Conservation (phyloP, 2,113 vertebrate species). For the Malurus cyaneus region DNA sequence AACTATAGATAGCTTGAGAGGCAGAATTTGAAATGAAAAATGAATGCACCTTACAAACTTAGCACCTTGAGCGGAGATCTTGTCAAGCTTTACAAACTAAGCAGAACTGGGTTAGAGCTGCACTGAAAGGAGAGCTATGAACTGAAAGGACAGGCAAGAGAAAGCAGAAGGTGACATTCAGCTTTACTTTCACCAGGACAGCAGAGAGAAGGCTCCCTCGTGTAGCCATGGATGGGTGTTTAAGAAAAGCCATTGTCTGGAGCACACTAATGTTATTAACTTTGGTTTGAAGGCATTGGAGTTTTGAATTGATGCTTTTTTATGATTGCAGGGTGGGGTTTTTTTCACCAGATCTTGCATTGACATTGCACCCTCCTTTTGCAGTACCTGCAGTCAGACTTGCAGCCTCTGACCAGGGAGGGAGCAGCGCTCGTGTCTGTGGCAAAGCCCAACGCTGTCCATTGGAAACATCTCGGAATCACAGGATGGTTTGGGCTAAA, state of each 20-base stretch:
- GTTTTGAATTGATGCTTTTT: neutral
- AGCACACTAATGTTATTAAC: neutral
- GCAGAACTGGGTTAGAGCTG: conserved; percentile 7
- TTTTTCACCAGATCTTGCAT: neutral
- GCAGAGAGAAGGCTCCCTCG: neutral
- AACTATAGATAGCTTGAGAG: conserved; percentile 16
- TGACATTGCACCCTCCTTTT: neutral
- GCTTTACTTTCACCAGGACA: neutral
- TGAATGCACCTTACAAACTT: conserved; percentile 1
- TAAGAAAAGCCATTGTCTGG: neutral
- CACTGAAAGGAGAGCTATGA: neutral
- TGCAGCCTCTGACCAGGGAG: accelerated
- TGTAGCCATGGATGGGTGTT: neutral
- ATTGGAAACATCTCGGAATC: neutral
- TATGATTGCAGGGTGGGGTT: neutral
- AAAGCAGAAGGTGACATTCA: conserved; percentile 32
- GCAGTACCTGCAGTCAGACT: neutral
- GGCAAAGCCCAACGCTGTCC: neutral
- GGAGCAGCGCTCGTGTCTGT: neutral
- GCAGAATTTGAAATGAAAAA: conserved; percentile 51
- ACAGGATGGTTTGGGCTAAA: neutral
- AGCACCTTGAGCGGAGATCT: neutral
- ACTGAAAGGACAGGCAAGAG: neutral
- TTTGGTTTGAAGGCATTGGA: neutral
- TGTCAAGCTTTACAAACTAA: conserved; percentile 40